Evolutionary conservation across 2,797 vertebrate species (phyloP).

Genomic region (Botia almorhae): DNA sequence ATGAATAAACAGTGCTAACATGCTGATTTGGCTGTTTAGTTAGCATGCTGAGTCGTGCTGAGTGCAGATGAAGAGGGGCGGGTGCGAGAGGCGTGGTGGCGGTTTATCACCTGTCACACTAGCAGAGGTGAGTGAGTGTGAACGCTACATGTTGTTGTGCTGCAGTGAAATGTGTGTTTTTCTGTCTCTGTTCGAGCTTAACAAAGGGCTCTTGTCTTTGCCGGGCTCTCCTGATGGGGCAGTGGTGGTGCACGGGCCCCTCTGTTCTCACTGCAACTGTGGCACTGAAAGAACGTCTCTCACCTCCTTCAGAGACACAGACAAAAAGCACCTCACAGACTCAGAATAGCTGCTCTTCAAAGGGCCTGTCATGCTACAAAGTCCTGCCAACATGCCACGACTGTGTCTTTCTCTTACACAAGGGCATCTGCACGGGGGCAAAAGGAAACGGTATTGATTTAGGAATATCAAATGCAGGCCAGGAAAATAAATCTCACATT

Average conservation of each 20-base stretch:
- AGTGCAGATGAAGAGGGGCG: not conserved
- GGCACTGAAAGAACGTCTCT: constrained; percentile 56
- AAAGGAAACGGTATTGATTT: constrained; percentile 41
- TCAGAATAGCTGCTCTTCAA: constrained; percentile 58
- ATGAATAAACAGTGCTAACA: too few relatives aligned
- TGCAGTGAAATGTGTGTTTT: constrained; percentile 40
- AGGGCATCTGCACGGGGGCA: constrained; percentile 53
- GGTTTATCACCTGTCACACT: constrained; percentile 52
- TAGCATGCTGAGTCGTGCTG: not conserved
- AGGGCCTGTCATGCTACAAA: constrained; percentile 44
- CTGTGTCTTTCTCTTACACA: constrained; percentile 60
- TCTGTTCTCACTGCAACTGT: constrained; percentile 47
- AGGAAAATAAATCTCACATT: constrained; percentile 47
- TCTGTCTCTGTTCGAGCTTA: constrained; percentile 45
- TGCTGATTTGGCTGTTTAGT: not conserved
- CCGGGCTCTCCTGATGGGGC: constrained; percentile 39
- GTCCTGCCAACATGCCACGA: constrained; percentile 54
- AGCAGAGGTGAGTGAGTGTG: constrained; percentile 53
- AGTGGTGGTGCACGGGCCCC: constrained; percentile 45
- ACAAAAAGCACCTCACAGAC: constrained; percentile 61
- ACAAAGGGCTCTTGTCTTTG: constrained; percentile 61
- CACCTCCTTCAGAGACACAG: constrained; percentile 59
- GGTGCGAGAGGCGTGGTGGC: constrained; percentile 10
- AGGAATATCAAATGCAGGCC: constrained; percentile 39
- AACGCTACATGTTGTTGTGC: constrained; percentile 55